These are phyloP conservation scores for Metallyticus violacea DNA, from an alignment of 2,888 invertebrate species.

Conservation along the genomic window DNA sequence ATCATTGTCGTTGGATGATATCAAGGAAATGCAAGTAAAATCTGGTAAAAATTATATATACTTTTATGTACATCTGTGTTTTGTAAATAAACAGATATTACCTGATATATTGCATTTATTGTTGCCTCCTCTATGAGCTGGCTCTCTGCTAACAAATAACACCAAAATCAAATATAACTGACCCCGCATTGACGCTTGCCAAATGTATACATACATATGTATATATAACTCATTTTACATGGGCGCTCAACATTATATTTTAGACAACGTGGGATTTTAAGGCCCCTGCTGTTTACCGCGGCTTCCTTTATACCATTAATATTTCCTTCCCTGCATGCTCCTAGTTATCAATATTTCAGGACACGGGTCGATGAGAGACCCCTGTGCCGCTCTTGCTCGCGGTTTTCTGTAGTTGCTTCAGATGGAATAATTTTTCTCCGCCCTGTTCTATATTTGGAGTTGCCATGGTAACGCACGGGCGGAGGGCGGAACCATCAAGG, in stretches of 20 bases:
- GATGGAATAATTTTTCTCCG: conserved; percentile 14
- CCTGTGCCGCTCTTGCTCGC: neutral
- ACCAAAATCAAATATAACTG: too few species aligned
- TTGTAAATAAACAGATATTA: too few species aligned
- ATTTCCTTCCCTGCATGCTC: neutral
- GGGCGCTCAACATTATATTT: neutral
- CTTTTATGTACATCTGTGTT: too few species aligned
- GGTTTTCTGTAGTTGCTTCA: neutral
- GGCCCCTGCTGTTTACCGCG: neutral
- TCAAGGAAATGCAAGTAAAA: too few species aligned
- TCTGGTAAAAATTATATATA: too few species aligned
- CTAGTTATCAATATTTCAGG: neutral
- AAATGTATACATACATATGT: too few species aligned
- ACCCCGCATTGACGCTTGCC: too few species aligned
- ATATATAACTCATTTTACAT: too few species aligned
- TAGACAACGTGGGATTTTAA: neutral
- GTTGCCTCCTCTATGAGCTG: too few species aligned
- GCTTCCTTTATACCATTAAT: neutral
- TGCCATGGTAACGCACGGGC: conserved; percentile 3
- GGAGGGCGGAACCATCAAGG: conserved; percentile 10
- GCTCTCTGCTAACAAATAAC: too few species aligned
- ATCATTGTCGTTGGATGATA: too few species aligned
- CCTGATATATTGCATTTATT: too few species aligned
- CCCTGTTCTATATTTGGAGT: conserved; percentile 8
- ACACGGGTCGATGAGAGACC: neutral